phyloP scores from a whole-genome alignment of 2,888 invertebrate genomes.

The Aleiodes testaceus region DNA sequence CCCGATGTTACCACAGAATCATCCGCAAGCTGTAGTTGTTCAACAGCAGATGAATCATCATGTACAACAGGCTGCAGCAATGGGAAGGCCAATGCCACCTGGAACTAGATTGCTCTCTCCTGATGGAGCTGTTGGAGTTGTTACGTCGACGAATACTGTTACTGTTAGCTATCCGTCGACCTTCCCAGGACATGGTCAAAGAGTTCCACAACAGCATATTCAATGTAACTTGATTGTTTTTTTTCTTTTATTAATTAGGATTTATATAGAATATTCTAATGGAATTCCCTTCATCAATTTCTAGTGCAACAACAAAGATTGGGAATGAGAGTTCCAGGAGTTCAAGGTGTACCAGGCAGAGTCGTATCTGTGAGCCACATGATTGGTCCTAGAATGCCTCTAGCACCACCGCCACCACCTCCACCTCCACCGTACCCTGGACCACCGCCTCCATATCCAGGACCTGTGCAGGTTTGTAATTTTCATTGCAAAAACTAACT shows the following conservation, averaged over 20 bases:
- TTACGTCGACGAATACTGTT: constrained; percentile 77
- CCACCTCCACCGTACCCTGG: constrained; percentile 84
- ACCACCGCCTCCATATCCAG: constrained; percentile 82
- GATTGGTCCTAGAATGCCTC: constrained; percentile 70
- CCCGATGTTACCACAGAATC: constrained; percentile 69
- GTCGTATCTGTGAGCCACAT: constrained; percentile 69
- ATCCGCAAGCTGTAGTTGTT: constrained; percentile 63
- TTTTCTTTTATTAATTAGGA: no score
- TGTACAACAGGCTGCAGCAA: constrained; percentile 80
- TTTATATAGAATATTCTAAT: no score
- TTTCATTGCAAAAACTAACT: constrained; percentile 40
- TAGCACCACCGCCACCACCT: constrained; percentile 77
- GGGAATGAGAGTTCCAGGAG: constrained; percentile 67
- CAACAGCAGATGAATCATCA: constrained; percentile 77
- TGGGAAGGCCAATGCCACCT: constrained; percentile 76
- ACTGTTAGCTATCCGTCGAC: constrained; percentile 70
- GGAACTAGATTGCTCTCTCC: constrained; percentile 76
- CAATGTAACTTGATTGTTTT: constrained; percentile 61
- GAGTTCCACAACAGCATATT: constrained; percentile 67
- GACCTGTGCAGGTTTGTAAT: constrained; percentile 73
- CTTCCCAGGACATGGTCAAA: constrained; percentile 68
- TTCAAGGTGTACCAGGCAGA: constrained; percentile 71
- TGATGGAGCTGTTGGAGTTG: constrained; percentile 80
- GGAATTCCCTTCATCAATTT: constrained; percentile 7
- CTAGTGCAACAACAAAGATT: constrained; percentile 65